Evolutionary conservation across 2,888 invertebrate genomes (phyloP).

Genomic region (Latrodectus hesperus): DNA sequence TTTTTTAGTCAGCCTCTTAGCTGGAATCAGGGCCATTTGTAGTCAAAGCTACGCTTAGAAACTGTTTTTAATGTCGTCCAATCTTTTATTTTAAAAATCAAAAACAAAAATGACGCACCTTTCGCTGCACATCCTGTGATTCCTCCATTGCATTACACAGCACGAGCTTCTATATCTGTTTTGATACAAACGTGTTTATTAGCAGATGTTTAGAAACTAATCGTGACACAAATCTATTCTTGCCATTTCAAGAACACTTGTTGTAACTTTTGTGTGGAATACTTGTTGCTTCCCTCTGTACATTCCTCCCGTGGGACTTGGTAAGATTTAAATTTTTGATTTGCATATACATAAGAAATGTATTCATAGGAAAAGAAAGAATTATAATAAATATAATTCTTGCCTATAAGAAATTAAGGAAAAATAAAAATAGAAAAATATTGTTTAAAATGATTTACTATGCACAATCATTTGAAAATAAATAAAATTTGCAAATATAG

Average conservation of each 20-base stretch:
- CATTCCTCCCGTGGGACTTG: too few relatives aligned
- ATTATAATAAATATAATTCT: too few relatives aligned
- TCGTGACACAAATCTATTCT: not conserved
- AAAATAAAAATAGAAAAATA: too few relatives aligned
- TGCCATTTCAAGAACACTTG: not conserved
- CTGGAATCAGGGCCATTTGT: not conserved
- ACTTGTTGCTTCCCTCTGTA: not conserved
- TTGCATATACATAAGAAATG: too few relatives aligned
- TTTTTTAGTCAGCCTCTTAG: conserved; percentile 2
- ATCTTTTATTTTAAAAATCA: not conserved
- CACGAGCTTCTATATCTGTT: not conserved
- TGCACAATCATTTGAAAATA: too few relatives aligned
- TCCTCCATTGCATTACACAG: not conserved
- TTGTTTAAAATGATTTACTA: too few relatives aligned
- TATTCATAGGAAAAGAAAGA: too few relatives aligned
- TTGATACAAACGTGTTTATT: not conserved
- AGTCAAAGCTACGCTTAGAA: not conserved
- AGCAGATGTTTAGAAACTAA: not conserved
- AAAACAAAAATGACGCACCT: not conserved
- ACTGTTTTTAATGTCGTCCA: conserved; percentile 3
- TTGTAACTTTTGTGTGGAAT: conserved; percentile 1
- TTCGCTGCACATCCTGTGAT: not conserved
- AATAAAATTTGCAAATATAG: too few relatives aligned
- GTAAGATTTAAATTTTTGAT: too few relatives aligned
- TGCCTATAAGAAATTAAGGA: too few relatives aligned